These are phyloP conservation scores for Drosophila arizonae DNA, from an alignment of 1,140 invertebrate species.

Conservation along the genomic window DNA sequence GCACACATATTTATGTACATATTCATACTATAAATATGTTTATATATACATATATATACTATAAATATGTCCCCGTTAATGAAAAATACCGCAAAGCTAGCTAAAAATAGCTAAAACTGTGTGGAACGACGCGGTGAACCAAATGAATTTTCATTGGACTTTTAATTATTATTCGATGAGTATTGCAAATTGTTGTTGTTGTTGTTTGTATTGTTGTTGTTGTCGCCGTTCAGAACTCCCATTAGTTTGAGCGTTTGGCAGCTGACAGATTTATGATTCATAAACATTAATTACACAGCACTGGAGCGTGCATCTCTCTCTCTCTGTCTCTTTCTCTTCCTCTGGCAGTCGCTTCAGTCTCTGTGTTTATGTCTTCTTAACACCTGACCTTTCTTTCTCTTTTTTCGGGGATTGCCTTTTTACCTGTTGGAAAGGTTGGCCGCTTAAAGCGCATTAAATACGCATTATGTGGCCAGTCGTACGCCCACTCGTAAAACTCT, in stretches of 20 bases:
- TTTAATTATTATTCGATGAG: slow-evolving; percentile 6
- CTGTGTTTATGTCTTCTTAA: neutral
- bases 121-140: neutral
- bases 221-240: neutral
- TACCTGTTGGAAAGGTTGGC: slow-evolving; percentile 28
- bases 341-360: no score
- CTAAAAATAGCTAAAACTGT: neutral
- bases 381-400: neutral
- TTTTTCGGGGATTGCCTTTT: neutral
- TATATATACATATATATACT: no score
- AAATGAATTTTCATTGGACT: neutral
- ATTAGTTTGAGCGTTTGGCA: slow-evolving; percentile 36
- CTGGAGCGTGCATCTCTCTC: neutral
- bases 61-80: neutral
- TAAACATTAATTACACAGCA: slow-evolving; percentile 42
- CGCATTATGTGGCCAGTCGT: slow-evolving; percentile 50
- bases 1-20: no score
- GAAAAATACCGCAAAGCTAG: neutral
- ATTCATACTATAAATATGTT: no score
- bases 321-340: neutral
- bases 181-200: neutral
- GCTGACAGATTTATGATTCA: slow-evolving; percentile 45
- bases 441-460: slow-evolving; percentile 67
- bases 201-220: neutral
- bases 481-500: slow-evolving; percentile 8